Base-by-base conservation (phyloP, 2,113 vertebrate genomes). In the Poeciliopsis occidentalis region DNA sequence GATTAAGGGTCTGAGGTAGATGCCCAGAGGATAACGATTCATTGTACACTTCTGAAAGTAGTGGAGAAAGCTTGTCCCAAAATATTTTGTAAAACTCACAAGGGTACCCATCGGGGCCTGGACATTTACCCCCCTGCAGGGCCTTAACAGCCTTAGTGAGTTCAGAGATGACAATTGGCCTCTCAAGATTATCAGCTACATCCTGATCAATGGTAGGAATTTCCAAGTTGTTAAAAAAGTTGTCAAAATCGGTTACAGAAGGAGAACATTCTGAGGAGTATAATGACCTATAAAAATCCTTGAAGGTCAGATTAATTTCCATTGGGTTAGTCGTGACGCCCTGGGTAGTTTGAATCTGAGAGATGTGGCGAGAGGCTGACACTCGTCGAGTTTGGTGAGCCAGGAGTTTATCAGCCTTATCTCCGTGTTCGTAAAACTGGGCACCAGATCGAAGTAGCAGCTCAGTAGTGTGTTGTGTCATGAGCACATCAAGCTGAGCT, bases 341-440 rank as follows among this genome's bases (percentile, higher is more conserved):
- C 4, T 29, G 27, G 61, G 61, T 13, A 13, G 32, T 65, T n/a
- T 32, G 41, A 2, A 69, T 60, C 8, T 62, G 24, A 5, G 60
- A 19, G 26, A 62, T 71, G 5, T 12, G 67, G 5, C 12, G 4
- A 32, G 67, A 71, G 17, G 27, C 8, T 2, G 39, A 29, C 3
- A 12, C 11, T 19, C 44, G 39, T 1, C 60, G 0, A 3, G 47
- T 44, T 64, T 67, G 39, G 39, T 64, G 60, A 3, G 70, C 70
- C 24, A 73, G 64, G 1, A 73, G 8, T 31, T 73, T 73, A 8
- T 62, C 12, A 13, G 71, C 41, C 37, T 73, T 73, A 7, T 73
- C 71, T 5, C 71, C 41, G 5, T 73, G 12, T 32, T 73, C 71
- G 26, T 47, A 73, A 22, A 31, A 73, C 19, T 51, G 27, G 3